phyloP scores from a whole-genome alignment of 2,113 vertebrate species.

The Neotoma lepida region DNA sequence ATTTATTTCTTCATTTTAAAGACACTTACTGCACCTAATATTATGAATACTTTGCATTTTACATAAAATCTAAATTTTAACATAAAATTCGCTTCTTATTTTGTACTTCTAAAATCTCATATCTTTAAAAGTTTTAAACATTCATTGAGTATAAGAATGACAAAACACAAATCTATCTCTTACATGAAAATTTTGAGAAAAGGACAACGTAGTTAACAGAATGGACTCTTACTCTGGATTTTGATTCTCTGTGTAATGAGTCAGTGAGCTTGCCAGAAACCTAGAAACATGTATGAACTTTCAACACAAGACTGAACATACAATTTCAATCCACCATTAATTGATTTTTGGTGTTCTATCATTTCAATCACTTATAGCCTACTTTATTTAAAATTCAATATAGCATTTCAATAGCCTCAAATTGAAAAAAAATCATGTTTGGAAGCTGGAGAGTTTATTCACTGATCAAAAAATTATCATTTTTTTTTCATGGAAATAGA shows the following conservation, averaged over 20 bases:
- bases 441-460: background rate
- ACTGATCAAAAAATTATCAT: background rate
- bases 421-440: background rate
- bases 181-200: background rate
- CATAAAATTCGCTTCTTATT: background rate
- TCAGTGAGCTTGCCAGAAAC: background rate
- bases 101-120: background rate
- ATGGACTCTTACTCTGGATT: background rate
- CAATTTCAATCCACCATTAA: background rate
- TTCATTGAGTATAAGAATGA: constrained; percentile 33
- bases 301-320: background rate
- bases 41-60: constrained; percentile 25
- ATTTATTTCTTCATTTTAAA: constrained; percentile 29
- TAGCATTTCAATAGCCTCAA: background rate
- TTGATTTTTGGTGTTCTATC: background rate
- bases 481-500: background rate
- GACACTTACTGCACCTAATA: background rate
- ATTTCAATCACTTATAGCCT: background rate
- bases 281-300: background rate
- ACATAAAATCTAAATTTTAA: background rate
- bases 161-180: background rate
- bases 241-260: background rate
- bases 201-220: background rate
- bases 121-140: background rate
- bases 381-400: constrained; percentile 10